Base-by-base conservation (phyloP, 2,888 invertebrate species). In the Drosophila diplacantha region DNA sequence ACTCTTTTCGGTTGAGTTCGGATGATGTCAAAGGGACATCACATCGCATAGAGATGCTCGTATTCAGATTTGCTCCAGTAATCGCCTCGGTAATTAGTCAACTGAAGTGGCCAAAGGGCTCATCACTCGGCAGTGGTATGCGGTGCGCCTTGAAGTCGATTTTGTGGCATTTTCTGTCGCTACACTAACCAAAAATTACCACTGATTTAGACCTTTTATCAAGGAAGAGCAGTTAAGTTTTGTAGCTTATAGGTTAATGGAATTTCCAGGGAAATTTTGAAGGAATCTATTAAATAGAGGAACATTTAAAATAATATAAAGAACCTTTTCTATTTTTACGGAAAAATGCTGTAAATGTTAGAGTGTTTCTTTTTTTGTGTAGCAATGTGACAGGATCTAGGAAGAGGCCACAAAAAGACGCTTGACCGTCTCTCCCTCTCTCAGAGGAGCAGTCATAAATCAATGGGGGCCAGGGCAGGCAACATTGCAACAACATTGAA, bases 101-200 rank as follows among this genome's bases (percentile, higher is more conserved):
- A 78, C 51, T 76, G 70, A 73, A 79, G 81, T 81, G 74, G 75
- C 67, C 75, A 74, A 74, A 70, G 66, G 58, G 69, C 57, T 57
- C 57, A 71, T 80, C 80, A 73, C 26, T 82, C 77, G 54, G 12
- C 82, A 53, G 50, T 39, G 46, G 4, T 26, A 57, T 9, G 68
- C 77, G 77, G 77, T 59, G 56, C 32, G 38, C 66, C 68, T 74
- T 80, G 73, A 76, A 63, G 73, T 74, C 57, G 22, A 26, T 29
- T 29, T 18, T 29, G 22, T 29, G 50, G 26, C 37, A 16, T n/a
- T 57, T 22, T 22, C 35, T 29, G 35, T 31, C 12, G 8, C 6
- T 26, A 18, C 29, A 56, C 38, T 56, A 24, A 9, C n/a, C n/a
- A n/a, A 39, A 31, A 41, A 16, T 22, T 6, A 16, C 5, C 24